Evolutionary conservation across 2,797 vertebrate genomes (phyloP).

Genomic region (Prunella strophiata): DNA sequence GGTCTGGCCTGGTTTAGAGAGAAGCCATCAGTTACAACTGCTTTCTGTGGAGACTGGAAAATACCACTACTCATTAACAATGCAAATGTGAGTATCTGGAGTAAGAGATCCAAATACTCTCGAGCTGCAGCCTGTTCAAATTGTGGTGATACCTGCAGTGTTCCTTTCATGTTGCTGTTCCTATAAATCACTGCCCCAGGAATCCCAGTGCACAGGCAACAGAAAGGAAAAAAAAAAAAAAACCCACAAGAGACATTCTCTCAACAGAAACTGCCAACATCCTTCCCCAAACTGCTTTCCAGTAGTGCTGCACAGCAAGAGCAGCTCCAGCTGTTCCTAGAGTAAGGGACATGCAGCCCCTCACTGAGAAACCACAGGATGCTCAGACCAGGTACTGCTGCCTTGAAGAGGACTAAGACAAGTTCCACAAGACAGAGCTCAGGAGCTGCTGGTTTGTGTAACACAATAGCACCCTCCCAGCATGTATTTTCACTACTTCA

Average conservation of each 20-base stretch:
- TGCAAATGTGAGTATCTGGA: neutral
- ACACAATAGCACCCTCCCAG: neutral
- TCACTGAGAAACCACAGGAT: neutral
- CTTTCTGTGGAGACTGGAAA: neutral
- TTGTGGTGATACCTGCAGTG: rapidly evolving
- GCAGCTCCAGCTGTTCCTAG: neutral
- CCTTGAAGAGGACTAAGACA: neutral
- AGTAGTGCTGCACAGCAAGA: neutral
- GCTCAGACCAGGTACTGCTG: neutral
- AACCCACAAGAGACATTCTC: neutral
- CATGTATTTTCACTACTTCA: neutral
- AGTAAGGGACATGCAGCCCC: rapidly evolving
- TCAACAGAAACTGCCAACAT: neutral
- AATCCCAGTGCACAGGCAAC: neutral
- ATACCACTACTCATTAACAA: neutral
- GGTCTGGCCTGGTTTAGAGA: neutral
- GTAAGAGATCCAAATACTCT: neutral
- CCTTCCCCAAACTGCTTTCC: neutral
- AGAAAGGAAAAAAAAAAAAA: neutral
- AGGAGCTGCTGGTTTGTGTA: neutral
- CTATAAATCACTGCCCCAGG: neutral
- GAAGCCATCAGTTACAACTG: neutral
- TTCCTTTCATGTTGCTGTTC: neutral
- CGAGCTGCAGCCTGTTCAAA: neutral
- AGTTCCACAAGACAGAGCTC: neutral